These are phyloP conservation scores for Drosophila kikkawai DNA, from an alignment of 1,140 invertebrate genomes.

Conservation along the genomic window DNA sequence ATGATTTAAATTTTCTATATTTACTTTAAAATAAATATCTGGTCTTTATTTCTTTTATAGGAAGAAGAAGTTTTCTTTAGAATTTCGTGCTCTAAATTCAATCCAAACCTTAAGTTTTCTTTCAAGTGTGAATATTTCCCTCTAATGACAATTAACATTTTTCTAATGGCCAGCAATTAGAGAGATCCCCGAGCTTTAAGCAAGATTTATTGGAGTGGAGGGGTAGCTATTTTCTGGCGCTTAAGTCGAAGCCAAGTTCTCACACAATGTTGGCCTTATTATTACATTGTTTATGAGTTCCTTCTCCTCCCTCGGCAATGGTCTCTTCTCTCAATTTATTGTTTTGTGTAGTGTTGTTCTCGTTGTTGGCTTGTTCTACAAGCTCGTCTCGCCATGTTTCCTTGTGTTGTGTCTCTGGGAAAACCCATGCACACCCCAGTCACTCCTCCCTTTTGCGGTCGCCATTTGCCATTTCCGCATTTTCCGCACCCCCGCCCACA, in stretches of 20 bases:
- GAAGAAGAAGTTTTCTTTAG: not conserved
- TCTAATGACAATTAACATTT: conserved; percentile 78
- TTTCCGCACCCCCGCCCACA: not conserved
- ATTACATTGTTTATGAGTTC: conserved; percentile 82
- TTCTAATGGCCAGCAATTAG: conserved; percentile 77
- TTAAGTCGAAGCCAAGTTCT: conserved; percentile 58
- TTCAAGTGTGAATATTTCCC: not conserved
- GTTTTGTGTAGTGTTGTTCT: conserved; percentile 58
- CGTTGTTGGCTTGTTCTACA: conserved; percentile 70
- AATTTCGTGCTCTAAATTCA: not conserved
- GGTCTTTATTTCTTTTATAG: not conserved
- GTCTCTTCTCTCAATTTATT: conserved; percentile 67
- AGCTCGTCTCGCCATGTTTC: conserved; percentile 73
- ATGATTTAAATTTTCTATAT: not conserved
- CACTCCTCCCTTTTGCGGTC: conserved; percentile 14
- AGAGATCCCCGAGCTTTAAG: conserved; percentile 61
- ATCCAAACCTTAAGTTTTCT: not conserved
- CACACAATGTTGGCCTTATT: conserved; percentile 72
- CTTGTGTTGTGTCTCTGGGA: conserved; percentile 55
- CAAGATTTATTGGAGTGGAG: conserved; percentile 66
- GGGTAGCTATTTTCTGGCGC: conserved; percentile 26
- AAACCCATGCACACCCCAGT: conserved; percentile 4
- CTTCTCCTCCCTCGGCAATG: conserved; percentile 32
- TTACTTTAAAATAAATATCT: rapidly evolving
- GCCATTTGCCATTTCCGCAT: conserved; percentile 51